phyloP scores from a whole-genome alignment of 2,113 vertebrate species.

The Micronisus gabar region DNA sequence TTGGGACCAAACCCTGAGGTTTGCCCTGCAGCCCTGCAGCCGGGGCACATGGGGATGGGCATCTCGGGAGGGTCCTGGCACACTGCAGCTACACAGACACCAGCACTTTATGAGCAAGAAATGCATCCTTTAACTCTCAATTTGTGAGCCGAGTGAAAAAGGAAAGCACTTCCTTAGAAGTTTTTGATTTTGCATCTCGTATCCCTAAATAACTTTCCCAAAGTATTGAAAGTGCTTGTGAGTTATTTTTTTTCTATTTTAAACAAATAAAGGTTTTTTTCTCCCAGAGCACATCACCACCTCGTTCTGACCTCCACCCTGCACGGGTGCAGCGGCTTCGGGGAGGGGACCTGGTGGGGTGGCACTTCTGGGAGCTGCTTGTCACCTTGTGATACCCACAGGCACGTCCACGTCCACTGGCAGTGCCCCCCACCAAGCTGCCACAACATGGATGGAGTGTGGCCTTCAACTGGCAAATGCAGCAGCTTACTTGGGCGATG shows the following conservation, averaged over 20 bases:
- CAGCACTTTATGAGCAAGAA: not conserved
- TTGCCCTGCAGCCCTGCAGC: fast-evolving
- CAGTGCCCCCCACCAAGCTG: not conserved
- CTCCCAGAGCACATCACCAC: not conserved
- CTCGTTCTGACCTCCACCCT: not conserved
- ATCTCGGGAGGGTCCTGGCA: fast-evolving
- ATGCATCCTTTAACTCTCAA: not conserved
- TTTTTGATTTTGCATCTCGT: not conserved
- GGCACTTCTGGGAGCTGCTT: not conserved
- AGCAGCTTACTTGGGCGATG: not conserved
- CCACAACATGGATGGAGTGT: fast-evolving
- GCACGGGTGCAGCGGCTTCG: fast-evolving
- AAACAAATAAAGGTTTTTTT: not conserved
- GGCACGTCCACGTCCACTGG: not conserved
- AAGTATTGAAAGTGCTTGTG: not conserved
- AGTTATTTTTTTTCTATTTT: not conserved
- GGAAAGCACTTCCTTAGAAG: not conserved
- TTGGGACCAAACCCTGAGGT: not conserved
- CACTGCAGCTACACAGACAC: not conserved
- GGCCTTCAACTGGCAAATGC: not conserved
- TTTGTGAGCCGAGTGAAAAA: not conserved
- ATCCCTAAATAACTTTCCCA: not conserved
- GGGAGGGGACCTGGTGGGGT: not conserved
- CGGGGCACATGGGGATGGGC: fast-evolving
- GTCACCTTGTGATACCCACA: not conserved